Evolutionary conservation across 2,797 vertebrate genomes (phyloP).

Genomic region (Poecilia wingei): DNA sequence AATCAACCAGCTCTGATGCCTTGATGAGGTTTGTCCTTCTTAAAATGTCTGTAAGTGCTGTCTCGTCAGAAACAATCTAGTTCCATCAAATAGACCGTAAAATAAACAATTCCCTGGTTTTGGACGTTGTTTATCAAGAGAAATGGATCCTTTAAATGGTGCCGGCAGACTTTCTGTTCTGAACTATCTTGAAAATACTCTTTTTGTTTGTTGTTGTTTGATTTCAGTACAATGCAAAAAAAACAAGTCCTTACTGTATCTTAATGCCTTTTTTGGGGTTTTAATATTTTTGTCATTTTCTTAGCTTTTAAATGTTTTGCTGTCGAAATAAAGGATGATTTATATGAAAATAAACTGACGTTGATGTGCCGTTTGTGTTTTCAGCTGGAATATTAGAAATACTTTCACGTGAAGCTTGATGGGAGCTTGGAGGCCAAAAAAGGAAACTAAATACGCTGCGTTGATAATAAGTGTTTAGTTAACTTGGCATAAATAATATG

Average conservation of each 20-base stretch:
- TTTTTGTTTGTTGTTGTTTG: constrained; percentile 1
- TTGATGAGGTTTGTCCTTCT: not conserved
- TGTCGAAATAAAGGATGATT: constrained; percentile 38
- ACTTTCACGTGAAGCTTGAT: not conserved
- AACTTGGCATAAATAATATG: not conserved
- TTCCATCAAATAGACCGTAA: not conserved
- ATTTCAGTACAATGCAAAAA: constrained; percentile 21
- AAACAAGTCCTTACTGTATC: constrained; percentile 27
- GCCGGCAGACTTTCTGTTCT: not conserved
- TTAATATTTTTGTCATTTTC: constrained; percentile 31
- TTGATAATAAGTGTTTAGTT: not conserved
- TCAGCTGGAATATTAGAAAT: not conserved
- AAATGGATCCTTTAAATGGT: constrained; percentile 12
- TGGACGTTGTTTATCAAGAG: not conserved
- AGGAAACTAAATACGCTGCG: not conserved
- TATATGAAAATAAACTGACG: constrained; percentile 58
- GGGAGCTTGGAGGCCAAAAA: not conserved
- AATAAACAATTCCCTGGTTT: not conserved
- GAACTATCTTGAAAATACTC: constrained; percentile 1
- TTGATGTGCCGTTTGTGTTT: not conserved
- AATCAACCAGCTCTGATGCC: not conserved
- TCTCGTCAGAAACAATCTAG: constrained; percentile 12
- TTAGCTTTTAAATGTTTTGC: constrained; percentile 48
- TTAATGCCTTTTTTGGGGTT: constrained; percentile 31
- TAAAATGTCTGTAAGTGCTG: constrained; percentile 13